Conservation (phyloP, 1,140 invertebrate species). For the Sitophilus oryzae region DNA sequence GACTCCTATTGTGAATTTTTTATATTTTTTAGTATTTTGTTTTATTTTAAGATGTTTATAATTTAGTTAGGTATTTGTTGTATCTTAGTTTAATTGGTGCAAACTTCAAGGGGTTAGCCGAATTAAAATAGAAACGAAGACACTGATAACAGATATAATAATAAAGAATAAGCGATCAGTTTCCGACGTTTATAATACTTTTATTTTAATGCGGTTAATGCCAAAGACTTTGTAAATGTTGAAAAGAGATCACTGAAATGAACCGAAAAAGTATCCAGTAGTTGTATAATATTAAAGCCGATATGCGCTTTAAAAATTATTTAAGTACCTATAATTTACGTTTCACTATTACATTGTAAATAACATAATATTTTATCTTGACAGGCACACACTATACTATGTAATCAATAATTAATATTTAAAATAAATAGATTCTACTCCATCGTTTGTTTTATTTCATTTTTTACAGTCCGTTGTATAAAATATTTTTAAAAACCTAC, state of each 20-base stretch:
- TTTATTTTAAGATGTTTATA: slow-evolving; percentile 10
- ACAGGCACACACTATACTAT: slow-evolving; percentile 45
- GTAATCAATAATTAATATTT: slow-evolving; percentile 45
- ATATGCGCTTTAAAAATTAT: slow-evolving; percentile 33
- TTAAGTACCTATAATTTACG: slow-evolving; percentile 42
- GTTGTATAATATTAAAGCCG: slow-evolving; percentile 20
- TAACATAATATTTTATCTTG: slow-evolving; percentile 44
- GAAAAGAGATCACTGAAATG: slow-evolving; percentile 9
- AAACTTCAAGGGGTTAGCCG: not conserved
- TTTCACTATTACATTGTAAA: slow-evolving; percentile 46
- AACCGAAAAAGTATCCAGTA: slow-evolving; percentile 14
- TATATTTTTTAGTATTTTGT: slow-evolving; percentile 1
- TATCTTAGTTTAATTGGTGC: slow-evolving; percentile 1
- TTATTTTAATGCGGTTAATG: slow-evolving; percentile 4
- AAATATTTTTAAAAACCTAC: too few species aligned
- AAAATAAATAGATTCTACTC: slow-evolving; percentile 46
- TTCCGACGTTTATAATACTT: too few species aligned
- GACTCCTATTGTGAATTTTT: not conserved
- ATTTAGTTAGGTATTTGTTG: slow-evolving; percentile 11
- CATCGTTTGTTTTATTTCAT: slow-evolving; percentile 2
- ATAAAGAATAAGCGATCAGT: too few species aligned
- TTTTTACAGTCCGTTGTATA: not conserved
- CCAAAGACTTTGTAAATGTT: slow-evolving; percentile 11
- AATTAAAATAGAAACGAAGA: not conserved
- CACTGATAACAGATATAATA: too few species aligned